Conservation (phyloP, 2,797 vertebrate species). For the Ataeniobius toweri region DNA sequence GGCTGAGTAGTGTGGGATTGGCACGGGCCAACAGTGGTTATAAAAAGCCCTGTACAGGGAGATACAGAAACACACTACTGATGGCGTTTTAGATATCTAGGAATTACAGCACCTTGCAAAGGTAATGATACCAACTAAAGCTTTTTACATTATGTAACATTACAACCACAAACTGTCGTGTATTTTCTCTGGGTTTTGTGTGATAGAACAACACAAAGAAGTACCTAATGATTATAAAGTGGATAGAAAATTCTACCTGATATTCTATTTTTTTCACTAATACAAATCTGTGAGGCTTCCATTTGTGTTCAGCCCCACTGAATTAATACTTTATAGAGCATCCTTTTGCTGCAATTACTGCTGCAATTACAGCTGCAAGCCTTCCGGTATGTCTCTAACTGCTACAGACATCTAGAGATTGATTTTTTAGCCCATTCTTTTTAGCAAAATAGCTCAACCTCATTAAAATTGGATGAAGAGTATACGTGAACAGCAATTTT, state of each 20-base stretch:
- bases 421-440: too few species aligned
- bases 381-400: too few species aligned
- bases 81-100: conserved; percentile 13
- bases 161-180: not conserved
- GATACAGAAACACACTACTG: conserved; percentile 29
- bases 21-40: conserved; percentile 33
- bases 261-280: too few species aligned
- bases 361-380: too few species aligned
- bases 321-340: too few species aligned
- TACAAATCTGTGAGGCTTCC: too few species aligned
- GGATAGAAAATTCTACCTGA: too few species aligned
- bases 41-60: conserved; percentile 26
- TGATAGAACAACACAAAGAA: not conserved
- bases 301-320: not conserved
- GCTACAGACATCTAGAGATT: too few species aligned
- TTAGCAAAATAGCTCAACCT: too few species aligned
- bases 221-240: not conserved
- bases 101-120: conserved; percentile 3
- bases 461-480: too few species aligned
- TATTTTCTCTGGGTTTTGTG: not conserved
- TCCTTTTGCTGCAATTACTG: too few species aligned
- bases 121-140: not conserved
- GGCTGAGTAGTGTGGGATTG: conserved; percentile 47
- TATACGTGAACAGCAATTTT: too few species aligned
- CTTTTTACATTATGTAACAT: not conserved